phyloP scores from a whole-genome alignment of 2,113 vertebrate genomes.

The Mugil cephalus region DNA sequence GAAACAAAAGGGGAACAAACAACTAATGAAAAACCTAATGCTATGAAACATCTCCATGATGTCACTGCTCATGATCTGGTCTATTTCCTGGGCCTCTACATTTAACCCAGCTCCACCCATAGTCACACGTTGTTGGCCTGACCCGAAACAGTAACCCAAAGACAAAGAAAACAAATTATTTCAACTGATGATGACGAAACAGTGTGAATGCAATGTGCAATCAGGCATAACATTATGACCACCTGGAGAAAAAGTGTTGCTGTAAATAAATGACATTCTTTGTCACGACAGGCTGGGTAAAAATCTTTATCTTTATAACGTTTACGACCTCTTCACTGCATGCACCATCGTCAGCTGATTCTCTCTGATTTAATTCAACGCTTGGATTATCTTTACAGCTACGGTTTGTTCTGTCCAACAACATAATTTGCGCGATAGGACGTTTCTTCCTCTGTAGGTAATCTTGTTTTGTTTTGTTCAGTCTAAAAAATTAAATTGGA shows the following conservation, averaged over 20 bases:
- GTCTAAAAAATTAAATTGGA: not conserved
- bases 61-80: too few relatives aligned
- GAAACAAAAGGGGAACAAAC: too few relatives aligned
- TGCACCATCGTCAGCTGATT: not conserved
- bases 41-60: too few relatives aligned
- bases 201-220: too few relatives aligned
- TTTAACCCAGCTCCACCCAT: too few relatives aligned
- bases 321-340: too few relatives aligned
- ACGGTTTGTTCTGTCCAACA: not conserved
- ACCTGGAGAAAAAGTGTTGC: not conserved
- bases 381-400: not conserved
- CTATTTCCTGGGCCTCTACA: not conserved
- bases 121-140: too few relatives aligned
- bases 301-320: not conserved
- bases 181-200: too few relatives aligned
- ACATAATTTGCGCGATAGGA: not conserved
- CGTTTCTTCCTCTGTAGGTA: not conserved
- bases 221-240: not conserved
- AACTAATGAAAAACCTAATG: too few relatives aligned
- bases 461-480: not conserved
- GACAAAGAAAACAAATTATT: too few relatives aligned
- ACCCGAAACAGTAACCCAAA: too few relatives aligned
- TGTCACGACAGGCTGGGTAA: not conserved
- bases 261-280: not conserved
- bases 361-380: conserved; percentile 3